Evolutionary conservation across 2,113 vertebrate species (phyloP).

Genomic region (Sinocyclocheilus maitianheensis): DNA sequence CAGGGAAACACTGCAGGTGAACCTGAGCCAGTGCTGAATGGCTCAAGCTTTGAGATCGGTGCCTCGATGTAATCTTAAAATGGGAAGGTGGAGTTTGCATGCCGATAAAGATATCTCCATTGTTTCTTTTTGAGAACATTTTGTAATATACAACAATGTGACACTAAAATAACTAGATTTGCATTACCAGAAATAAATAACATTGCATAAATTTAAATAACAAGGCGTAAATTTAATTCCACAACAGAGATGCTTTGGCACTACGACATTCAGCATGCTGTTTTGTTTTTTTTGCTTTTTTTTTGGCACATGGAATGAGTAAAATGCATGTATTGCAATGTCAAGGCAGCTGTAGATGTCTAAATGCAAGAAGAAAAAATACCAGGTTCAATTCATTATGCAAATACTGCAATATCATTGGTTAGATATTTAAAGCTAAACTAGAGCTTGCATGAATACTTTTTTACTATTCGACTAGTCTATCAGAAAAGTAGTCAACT

Average conservation of each 20-base stretch:
- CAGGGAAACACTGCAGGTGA: slow-evolving; percentile 16
- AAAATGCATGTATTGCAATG: too few species aligned
- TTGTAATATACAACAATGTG: neutral
- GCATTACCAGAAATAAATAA: neutral
- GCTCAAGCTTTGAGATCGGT: neutral
- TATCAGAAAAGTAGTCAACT: too few species aligned
- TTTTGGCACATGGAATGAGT: neutral
- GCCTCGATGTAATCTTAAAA: neutral
- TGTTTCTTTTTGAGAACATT: neutral
- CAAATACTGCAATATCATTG: neutral
- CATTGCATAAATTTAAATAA: neutral
- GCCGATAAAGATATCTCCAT: neutral
- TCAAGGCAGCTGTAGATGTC: neutral
- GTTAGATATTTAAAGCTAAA: too few species aligned
- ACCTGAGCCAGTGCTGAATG: neutral
- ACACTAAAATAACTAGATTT: slow-evolving; percentile 10
- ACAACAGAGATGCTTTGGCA: neutral
- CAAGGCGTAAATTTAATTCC: neutral
- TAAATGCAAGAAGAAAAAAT: neutral
- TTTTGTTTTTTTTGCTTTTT: too few species aligned
- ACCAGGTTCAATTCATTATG: neutral
- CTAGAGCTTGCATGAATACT: neutral
- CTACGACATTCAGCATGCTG: neutral
- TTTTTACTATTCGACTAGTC: neutral
- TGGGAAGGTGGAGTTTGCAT: neutral